Conservation (phyloP, 2,888 invertebrate genomes). For the Kuschelorhynchus macadamiae region DNA sequence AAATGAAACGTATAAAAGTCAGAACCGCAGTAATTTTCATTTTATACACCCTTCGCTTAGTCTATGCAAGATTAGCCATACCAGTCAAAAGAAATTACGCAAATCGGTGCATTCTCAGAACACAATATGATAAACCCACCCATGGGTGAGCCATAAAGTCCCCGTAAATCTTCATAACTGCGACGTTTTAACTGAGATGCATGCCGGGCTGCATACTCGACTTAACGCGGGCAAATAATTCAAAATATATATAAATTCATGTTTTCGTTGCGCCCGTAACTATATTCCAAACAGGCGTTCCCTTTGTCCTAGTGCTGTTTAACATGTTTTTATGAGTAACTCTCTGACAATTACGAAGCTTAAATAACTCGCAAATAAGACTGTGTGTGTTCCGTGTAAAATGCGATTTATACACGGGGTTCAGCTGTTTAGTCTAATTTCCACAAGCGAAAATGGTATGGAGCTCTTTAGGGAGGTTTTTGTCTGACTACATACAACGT, state of each 20-base stretch:
- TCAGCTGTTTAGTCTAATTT: too few relatives aligned
- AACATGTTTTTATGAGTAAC: slow-evolving; percentile 20
- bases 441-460: too few relatives aligned
- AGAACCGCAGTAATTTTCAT: too few relatives aligned
- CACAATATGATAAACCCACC: slow-evolving; percentile 34
- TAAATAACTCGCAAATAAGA: slow-evolving; percentile 13
- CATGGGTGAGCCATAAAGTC: slow-evolving; percentile 37
- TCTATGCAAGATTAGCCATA: too few relatives aligned
- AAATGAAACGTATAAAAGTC: too few relatives aligned
- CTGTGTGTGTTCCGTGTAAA: neutral
- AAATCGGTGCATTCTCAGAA: slow-evolving; percentile 13
- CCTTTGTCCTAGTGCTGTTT: slow-evolving; percentile 8
- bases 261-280: slow-evolving; percentile 28
- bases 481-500: too few relatives aligned
- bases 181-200: slow-evolving; percentile 39
- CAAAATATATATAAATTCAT: slow-evolving; percentile 24
- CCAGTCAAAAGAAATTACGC: too few relatives aligned
- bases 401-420: neutral
- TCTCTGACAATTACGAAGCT: slow-evolving; percentile 21
- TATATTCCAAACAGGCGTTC: too few relatives aligned
- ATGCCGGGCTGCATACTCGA: slow-evolving; percentile 33
- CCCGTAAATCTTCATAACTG: slow-evolving; percentile 39
- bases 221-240: slow-evolving; percentile 30
- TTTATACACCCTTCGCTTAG: too few relatives aligned
- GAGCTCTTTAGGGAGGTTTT: too few relatives aligned